Conservation (phyloP, 2,113 vertebrate genomes). For the Siniperca chuatsi region DNA sequence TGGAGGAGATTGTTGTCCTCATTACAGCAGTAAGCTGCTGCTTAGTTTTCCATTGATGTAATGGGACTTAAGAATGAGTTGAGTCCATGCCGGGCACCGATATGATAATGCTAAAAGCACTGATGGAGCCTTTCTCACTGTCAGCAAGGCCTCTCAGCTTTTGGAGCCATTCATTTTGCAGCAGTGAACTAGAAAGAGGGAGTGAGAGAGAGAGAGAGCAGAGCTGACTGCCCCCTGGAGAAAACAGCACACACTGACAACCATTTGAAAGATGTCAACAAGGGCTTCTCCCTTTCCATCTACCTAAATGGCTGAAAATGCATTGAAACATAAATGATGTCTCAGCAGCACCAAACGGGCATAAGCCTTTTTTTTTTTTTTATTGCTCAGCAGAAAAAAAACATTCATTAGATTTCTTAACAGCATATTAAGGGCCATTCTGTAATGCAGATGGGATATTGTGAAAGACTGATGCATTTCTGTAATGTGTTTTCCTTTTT, state of each 20-base stretch:
- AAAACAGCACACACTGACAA: slow-evolving; percentile 65
- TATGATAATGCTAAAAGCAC: slow-evolving; percentile 72
- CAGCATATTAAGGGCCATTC: slow-evolving; percentile 26
- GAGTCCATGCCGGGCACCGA: slow-evolving; percentile 42
- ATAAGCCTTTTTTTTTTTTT: not conserved
- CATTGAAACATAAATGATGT: slow-evolving; percentile 49
- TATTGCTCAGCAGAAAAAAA: slow-evolving; percentile 8
- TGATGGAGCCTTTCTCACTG: slow-evolving; percentile 61
- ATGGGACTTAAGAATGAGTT: slow-evolving; percentile 65
- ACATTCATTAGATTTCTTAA: slow-evolving; percentile 33
- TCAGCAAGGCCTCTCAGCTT: slow-evolving; percentile 66
- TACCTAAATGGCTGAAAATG: slow-evolving; percentile 54
- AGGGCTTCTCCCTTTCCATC: slow-evolving; percentile 54
- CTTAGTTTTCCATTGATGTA: slow-evolving; percentile 76
- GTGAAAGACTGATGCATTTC: slow-evolving; percentile 37
- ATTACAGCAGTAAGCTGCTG: slow-evolving; percentile 72
- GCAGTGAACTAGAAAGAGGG: slow-evolving; percentile 61
- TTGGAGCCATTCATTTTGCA: slow-evolving; percentile 76
- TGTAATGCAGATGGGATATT: slow-evolving; percentile 50
- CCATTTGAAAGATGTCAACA: slow-evolving; percentile 73
- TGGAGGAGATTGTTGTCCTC: slow-evolving; percentile 70
- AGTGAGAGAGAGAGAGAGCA: slow-evolving; percentile 28
- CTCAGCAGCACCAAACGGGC: slow-evolving; percentile 33
- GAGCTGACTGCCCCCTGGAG: slow-evolving; percentile 68
- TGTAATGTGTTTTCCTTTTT: slow-evolving; percentile 39